Percentiles rank a stretch among this genome's conserved stretches.
Conservation (phyloP, 2,113 vertebrate species). For the Paramormyrops kingsleyae region DNA sequence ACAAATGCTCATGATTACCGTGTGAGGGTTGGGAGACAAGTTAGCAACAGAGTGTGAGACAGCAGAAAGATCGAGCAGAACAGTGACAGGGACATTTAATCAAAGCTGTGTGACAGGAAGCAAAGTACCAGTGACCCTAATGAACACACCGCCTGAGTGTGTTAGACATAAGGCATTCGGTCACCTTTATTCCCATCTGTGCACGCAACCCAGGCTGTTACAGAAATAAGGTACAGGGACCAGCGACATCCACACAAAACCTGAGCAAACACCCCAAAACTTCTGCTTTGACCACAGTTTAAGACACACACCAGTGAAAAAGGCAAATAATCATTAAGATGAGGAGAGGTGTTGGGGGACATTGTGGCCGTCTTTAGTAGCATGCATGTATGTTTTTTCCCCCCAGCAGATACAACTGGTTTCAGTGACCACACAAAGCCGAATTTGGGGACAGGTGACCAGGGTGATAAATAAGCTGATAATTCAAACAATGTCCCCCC, state of each 20-base stretch:
- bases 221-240: background rate
- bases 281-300: background rate
- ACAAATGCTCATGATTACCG: background rate
- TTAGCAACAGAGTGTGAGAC: background rate
- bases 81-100: slow-evolving; percentile 39
- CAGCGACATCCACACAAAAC: background rate
- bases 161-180: slow-evolving; percentile 45
- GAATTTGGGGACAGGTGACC: background rate
- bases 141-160: slow-evolving; percentile 42
- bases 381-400: background rate
- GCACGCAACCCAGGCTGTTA: background rate
- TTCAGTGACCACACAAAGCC: background rate
- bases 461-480: background rate
- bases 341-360: background rate
- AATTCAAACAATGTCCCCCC: background rate
- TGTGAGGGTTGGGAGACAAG: background rate
- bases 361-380: background rate
- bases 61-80: slow-evolving; percentile 23
- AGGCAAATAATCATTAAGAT: background rate
- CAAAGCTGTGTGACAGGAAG: slow-evolving; percentile 18
- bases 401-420: background rate
- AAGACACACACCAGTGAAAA: background rate
- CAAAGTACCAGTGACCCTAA: slow-evolving; percentile 55
- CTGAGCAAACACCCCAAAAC: background rate
- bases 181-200: slow-evolving; percentile 26